phyloP scores from a whole-genome alignment of 2,113 vertebrate species.

The Elaphurus davidianus region DNA sequence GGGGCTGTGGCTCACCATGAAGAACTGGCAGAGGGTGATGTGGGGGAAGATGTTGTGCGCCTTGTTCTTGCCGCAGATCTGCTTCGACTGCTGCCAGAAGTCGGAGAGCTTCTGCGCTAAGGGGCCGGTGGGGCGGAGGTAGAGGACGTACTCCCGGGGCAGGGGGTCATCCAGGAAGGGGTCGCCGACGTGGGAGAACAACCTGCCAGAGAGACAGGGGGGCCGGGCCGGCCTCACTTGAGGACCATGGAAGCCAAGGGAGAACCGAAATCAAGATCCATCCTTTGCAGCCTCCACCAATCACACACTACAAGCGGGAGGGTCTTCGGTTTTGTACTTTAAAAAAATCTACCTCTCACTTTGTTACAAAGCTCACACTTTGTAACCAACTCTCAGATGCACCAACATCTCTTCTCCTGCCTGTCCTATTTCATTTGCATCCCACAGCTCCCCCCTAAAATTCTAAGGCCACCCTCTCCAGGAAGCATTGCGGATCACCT shows the following conservation, averaged over 20 bases:
- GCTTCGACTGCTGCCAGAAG: slow-evolving; percentile 97
- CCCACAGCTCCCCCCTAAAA: not conserved
- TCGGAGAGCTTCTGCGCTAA: slow-evolving; percentile 94
- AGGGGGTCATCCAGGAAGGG: slow-evolving; percentile 95
- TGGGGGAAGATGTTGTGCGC: slow-evolving; percentile 99
- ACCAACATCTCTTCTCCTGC: not conserved
- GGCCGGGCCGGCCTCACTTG: not conserved
- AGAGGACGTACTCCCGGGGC: slow-evolving; percentile 96
- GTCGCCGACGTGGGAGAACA: slow-evolving; percentile 97
- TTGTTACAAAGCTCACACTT: not conserved
- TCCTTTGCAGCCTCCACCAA: not conserved
- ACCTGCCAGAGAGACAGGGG: slow-evolving; percentile 80
- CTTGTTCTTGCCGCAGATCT: slow-evolving; percentile 97
- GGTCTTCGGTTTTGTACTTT: not conserved
- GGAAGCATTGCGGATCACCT: not conserved
- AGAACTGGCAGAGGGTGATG: slow-evolving; percentile 99
- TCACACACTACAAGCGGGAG: fast-evolving
- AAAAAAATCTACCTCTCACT: not conserved
- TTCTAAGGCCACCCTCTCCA: not conserved
- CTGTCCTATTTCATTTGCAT: not conserved
- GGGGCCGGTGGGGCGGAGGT: slow-evolving; percentile 94
- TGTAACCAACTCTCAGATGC: not conserved
- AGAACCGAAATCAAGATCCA: not conserved
- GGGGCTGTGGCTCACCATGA: slow-evolving; percentile 87
- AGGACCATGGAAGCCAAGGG: not conserved